Base-by-base conservation (phyloP, 35 echinoderm and acorn worm genomes). In the Patiria miniata region DNA sequence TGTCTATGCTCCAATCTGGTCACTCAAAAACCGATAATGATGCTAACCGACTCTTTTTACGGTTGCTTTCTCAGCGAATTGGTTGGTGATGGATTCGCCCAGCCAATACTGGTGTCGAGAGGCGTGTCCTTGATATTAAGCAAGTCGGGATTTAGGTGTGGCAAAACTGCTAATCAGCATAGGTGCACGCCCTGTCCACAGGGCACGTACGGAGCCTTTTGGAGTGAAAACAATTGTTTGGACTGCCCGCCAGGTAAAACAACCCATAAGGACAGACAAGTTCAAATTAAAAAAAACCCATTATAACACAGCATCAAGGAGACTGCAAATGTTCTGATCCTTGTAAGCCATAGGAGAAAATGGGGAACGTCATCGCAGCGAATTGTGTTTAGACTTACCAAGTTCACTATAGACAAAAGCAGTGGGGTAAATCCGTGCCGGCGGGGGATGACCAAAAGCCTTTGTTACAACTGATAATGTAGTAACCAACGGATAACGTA, bases 101-200 rank as follows among this genome's bases (percentile, higher is more conserved):
- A 34, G 14, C 65, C 19, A 30, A 12, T 73, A 16, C 2, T 23
- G 15, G n/a, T 73, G 65, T 5, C 7, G 21, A 10, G 9, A 14
- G 0, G 2, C 2, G 0, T 0, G 14, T 2, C 0, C 3, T 2
- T 6, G 7, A 15, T 3, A 14, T 36, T 73, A 14, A n/a, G n/a
- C 1, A 2, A 0, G 1, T 73, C 29, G 65, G 65, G 30, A 32
- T 30, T 73, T 12, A 16, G 14, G 21, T 73, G 65, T 36, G 29
- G 0, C 26, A 8, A 30, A 1, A 28, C 60, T 23, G 22, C 0
- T 19, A 28, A 22, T 0, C 0, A 36, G 16, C 9, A 16, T 8
- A 3, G 29, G 65, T 73, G 65, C 65, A 36, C 29, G 26, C 65
- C 65, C 2, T 73, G 65, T 30, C 65, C 18, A 2, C 65, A 73